phyloP scores from a whole-genome alignment of 1,140 invertebrate genomes.

The Zophobas morio region DNA sequence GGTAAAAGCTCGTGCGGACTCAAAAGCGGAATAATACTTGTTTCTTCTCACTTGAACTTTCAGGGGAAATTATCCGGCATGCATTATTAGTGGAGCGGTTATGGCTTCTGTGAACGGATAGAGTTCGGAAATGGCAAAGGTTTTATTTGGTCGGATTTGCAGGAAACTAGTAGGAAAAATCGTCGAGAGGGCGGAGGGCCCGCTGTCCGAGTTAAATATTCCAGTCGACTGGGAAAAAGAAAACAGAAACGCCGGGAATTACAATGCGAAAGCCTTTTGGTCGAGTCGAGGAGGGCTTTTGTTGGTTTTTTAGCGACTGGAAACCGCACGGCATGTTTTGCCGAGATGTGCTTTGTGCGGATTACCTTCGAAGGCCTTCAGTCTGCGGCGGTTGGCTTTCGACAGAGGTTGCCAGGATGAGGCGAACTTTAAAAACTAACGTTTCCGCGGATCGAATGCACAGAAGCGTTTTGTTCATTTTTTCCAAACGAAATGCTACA shows the following conservation, averaged over 20 bases:
- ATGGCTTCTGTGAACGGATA: background rate
- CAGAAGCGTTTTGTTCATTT: too few relatives aligned
- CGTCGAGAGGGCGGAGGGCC: background rate
- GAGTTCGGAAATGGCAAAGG: conserved; percentile 15
- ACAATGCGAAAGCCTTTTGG: conserved; percentile 46
- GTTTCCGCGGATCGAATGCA: too few relatives aligned
- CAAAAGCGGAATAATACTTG: conserved; percentile 33
- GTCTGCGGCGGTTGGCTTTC: conserved; percentile 49
- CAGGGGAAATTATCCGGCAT: conserved; percentile 36
- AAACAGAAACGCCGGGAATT: conserved; percentile 37
- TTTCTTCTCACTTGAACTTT: conserved; percentile 39
- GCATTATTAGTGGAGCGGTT: conserved; percentile 22
- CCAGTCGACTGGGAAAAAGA: conserved; percentile 26
- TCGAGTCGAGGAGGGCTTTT: conserved; percentile 35
- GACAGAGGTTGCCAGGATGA: too few relatives aligned
- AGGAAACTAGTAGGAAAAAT: conserved; percentile 24
- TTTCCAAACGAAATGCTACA: too few relatives aligned
- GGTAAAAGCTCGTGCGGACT: conserved; percentile 24
- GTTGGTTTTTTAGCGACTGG: conserved; percentile 29
- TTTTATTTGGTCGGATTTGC: conserved; percentile 32
- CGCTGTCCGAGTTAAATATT: conserved; percentile 24
- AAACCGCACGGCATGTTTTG: conserved; percentile 56
- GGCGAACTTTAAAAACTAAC: too few relatives aligned
- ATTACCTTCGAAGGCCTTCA: conserved; percentile 55
- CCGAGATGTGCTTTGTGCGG: conserved; percentile 51